Evolutionary conservation across 2,888 invertebrate genomes (phyloP).

Genomic region (Euproctis similis): DNA sequence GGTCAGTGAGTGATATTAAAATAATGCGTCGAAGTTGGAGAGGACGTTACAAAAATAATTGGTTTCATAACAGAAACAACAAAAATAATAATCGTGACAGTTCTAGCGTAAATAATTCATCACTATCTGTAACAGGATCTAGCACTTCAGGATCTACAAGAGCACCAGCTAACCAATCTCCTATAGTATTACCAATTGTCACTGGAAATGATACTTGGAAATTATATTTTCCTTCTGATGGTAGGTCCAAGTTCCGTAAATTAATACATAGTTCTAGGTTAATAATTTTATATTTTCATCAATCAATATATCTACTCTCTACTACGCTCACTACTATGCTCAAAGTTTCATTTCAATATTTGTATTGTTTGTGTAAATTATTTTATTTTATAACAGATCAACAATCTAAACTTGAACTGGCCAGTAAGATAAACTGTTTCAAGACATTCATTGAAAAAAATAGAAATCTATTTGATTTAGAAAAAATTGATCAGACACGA

Average conservation of each 20-base stretch:
- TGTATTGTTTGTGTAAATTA: too few relatives aligned
- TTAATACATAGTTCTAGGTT: neutral
- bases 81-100: slow-evolving; percentile 29
- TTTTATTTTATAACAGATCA: slow-evolving; percentile 34
- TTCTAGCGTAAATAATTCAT: slow-evolving; percentile 43
- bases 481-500: slow-evolving; percentile 75
- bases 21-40: slow-evolving; percentile 62
- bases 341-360: too few relatives aligned
- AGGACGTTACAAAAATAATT: slow-evolving; percentile 56
- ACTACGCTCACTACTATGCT: too few relatives aligned
- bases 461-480: slow-evolving; percentile 63
- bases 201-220: slow-evolving; percentile 81
- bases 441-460: slow-evolving; percentile 50
- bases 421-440: slow-evolving; percentile 37
- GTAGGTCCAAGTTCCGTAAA: too few relatives aligned
- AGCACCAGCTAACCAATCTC: slow-evolving; percentile 57
- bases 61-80: slow-evolving; percentile 36
- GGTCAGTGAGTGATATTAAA: neutral
- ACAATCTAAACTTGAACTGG: slow-evolving; percentile 40
- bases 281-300: slow-evolving; percentile 2
- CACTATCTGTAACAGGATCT: slow-evolving; percentile 15
- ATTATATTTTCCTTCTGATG: slow-evolving; percentile 84
- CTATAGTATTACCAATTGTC: slow-evolving; percentile 44
- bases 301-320: too few relatives aligned
- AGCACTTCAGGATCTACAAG: slow-evolving; percentile 45